Conservation (phyloP, 2,888 invertebrate genomes). For the Dicranocentrus wangi region DNA sequence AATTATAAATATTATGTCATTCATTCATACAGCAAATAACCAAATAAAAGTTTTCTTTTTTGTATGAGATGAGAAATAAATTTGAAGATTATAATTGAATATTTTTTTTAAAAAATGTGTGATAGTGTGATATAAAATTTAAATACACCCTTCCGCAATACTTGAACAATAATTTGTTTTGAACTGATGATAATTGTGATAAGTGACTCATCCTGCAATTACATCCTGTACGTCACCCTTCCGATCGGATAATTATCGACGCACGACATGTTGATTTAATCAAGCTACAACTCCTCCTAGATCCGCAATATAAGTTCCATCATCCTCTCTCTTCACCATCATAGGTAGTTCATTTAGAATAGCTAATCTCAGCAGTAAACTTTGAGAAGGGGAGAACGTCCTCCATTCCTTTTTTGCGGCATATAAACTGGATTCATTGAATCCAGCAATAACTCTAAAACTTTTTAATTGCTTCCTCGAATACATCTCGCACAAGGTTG, state of each 20-base stretch:
- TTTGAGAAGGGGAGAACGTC: conserved; percentile 37
- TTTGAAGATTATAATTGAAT: too few relatives aligned
- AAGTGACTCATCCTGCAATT: too few relatives aligned
- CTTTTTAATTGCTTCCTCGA: conserved; percentile 39
- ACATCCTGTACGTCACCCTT: too few relatives aligned
- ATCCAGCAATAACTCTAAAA: conserved; percentile 22
- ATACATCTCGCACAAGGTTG: conserved; percentile 39
- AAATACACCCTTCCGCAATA: neutral
- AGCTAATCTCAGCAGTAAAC: conserved; percentile 25
- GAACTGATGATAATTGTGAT: too few relatives aligned
- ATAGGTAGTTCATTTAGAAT: conserved; percentile 47
- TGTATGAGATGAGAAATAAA: too few relatives aligned
- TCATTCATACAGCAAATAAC: conserved; percentile 6
- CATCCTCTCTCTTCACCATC: conserved; percentile 45
- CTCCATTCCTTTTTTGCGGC: conserved; percentile 42
- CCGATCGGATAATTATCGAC: too few relatives aligned
- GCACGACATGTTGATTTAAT: too few relatives aligned
- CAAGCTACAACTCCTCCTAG: conserved; percentile 18
- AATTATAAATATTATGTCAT: neutral
- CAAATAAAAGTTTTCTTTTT: neutral
- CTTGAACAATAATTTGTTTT: neutral
- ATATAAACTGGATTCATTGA: conserved; percentile 44
- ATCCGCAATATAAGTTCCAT: conserved; percentile 42
- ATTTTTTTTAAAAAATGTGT: too few relatives aligned
- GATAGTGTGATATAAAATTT: neutral